Conservation (phyloP, 2,888 invertebrate genomes). For the Aricia artaxerxes region DNA sequence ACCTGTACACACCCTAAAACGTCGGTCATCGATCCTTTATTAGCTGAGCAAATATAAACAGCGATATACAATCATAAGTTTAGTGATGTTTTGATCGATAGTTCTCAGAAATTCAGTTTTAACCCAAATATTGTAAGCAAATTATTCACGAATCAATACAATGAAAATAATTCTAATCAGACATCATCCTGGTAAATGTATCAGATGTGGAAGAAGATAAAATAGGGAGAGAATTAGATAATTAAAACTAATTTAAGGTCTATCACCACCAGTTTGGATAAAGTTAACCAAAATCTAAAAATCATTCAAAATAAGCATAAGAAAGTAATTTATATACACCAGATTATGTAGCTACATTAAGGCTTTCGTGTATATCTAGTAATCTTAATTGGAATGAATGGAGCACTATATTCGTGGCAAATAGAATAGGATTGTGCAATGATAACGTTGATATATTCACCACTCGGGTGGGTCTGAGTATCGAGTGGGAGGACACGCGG, state of each 20-base stretch:
- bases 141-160: neutral
- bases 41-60: constrained; percentile 5
- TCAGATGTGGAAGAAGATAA: neutral
- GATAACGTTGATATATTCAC: constrained; percentile 58
- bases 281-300: too few relatives aligned
- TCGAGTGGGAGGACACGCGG: constrained; percentile 64
- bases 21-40: constrained; percentile 3
- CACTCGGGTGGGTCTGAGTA: constrained; percentile 60
- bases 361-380: constrained; percentile 8
- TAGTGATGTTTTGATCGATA: neutral
- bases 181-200: neutral
- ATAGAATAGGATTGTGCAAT: constrained; percentile 50
- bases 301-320: too few relatives aligned
- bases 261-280: too few relatives aligned
- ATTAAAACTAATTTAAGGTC: too few relatives aligned
- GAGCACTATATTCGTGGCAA: constrained; percentile 41
- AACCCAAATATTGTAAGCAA: neutral
- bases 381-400: constrained; percentile 39
- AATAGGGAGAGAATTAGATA: neutral
- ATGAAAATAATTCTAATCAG: constrained; percentile 4
- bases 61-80: neutral
- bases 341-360: neutral
- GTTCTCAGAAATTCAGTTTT: neutral
- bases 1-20: neutral
- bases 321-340: constrained; percentile 4